Base-by-base conservation (phyloP, 2,888 invertebrate species). In the Pachycephus smyrnensis region DNA sequence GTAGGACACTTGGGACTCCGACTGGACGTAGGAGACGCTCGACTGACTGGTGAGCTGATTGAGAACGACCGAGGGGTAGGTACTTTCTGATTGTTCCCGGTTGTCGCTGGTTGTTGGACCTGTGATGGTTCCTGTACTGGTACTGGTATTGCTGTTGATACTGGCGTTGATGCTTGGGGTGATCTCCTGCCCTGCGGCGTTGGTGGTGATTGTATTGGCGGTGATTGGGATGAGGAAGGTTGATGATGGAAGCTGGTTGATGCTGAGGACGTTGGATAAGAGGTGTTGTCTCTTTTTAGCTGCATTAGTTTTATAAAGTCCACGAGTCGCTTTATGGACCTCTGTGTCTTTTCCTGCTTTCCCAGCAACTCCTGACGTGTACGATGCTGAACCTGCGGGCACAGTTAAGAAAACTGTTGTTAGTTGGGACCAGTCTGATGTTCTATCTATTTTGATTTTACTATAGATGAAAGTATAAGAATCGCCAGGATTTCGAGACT, bases 311-410 rank as follows among this genome's bases (percentile, higher is more conserved):
- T 90, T 87, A 90, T 90, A 84, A 91, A 91, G 82, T 90, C 91
- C 89, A 89, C 87, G 78, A 91, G 87, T 33, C 90, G 90, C 75
- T 90, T 91, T 88, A 91, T 91, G 77, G 90, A 91, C 76, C 84
- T 91, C 88, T 90, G 91, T 23, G 90, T 91, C 85, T 86, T 90
- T 86, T 90, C 91, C 87, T 90, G 90, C 73, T 90, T 90, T 85
- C 86, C 89, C 86, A 89, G 79, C 81, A 89, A 82, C 80, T 91
- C 91, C 87, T 89, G 90, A 40, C 90, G 90, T 79, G 87, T 87
- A 84, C 88, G 90, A 73, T 90, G 88, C 82, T 91, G 91, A 77
- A 89, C 83, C 91, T 91, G 81, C 73, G 77, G 75, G 69, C 37
- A 79, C 11, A 80, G 75, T 36, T 31, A 32, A 31, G 30, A 71